Percentiles rank a stretch among this genome's conserved stretches.
Conservation (phyloP, 2,888 invertebrate genomes). For the Synergus laeviventris region DNA sequence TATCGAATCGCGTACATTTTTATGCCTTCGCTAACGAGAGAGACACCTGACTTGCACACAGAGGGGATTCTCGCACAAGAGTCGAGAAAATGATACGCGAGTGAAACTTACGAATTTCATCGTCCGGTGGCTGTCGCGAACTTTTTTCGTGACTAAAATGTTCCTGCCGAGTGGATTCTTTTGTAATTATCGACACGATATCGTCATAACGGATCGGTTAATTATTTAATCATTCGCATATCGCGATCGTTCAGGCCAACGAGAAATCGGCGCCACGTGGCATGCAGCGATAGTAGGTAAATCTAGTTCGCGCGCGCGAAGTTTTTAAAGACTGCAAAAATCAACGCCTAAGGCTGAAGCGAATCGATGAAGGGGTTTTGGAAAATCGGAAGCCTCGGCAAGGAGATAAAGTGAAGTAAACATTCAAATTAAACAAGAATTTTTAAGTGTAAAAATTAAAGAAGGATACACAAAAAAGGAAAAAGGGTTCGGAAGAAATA, state of each 20-base stretch:
- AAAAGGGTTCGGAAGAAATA: neutral
- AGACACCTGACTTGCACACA: constrained; percentile 44
- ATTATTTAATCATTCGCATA: constrained; percentile 28
- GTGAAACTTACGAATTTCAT: constrained; percentile 11
- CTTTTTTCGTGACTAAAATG: constrained; percentile 24
- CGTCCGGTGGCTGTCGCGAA: constrained; percentile 25
- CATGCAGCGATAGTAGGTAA: constrained; percentile 13
- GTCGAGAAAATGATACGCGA: neutral
- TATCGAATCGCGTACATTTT: constrained; percentile 52
- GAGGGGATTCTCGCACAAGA: neutral
- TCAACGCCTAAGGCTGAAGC: constrained; percentile 25
- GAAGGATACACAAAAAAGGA: neutral
- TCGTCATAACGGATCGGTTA: constrained; percentile 25
- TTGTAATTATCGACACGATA: constrained; percentile 14
- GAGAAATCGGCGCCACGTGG: neutral
- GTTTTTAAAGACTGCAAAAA: constrained; percentile 39
- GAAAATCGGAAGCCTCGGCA: constrained; percentile 1
- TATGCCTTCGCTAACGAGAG: constrained; percentile 49
- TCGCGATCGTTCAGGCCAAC: constrained; percentile 21
- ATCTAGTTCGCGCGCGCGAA: constrained; percentile 32
- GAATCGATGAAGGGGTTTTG: neutral
- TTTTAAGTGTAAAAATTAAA: neutral
- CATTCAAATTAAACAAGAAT: neutral
- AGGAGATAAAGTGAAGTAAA: neutral
- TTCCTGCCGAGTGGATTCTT: constrained; percentile 29